Base-by-base conservation (phyloP, 2,888 invertebrate species). In the Drosophila seclusa region DNA sequence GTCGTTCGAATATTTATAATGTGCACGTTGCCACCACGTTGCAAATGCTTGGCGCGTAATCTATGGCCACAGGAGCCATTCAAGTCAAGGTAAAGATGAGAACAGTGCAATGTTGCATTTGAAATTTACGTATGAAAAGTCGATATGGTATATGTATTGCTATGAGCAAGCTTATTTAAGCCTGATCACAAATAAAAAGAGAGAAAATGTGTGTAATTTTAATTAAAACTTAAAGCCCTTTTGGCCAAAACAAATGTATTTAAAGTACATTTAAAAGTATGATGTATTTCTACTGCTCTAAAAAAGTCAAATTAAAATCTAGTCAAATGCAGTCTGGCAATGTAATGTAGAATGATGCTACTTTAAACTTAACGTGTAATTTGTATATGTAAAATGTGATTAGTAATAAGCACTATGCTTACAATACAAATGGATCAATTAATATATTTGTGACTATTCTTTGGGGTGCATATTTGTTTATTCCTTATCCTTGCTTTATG, bases 321-420 rank as follows among this genome's bases (percentile, higher is more conserved):
- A 38, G 24, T 18, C 13, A 36, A 27, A 27, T 11, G n/a, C 13
- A 18, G 27, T 55, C 36, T 55, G 38, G 38, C 54, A 38, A 27
- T 38, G 5, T 18, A 21, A 34, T 21, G 11, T 34, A 24, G 8
- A 53, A 24, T 24, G 18, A 27, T n/a, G 27, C 38, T 16, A 10
- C 38, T 55, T 55, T 60, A 36, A 78, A 78, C 32, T 66, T 76
- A 78, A 78, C 78, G 78, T 38, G 21, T 2, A 21, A 24, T 4
- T 11, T 31, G 2, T 18, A 10, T 42, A 21, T 21, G 5, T 3
- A 36, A 34, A 48, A 71, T 50, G 42, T 27, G 18, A 27, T n/a
- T 31, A 6, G 16, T 24, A 24, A 24, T 8, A 16, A 45, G 45
- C 7, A 16, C 16, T 4, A 8, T 4, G 8, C 24, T 16, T 45